phyloP scores from a whole-genome alignment of 2,888 invertebrate species.

The Habroteleia sp. region DNA sequence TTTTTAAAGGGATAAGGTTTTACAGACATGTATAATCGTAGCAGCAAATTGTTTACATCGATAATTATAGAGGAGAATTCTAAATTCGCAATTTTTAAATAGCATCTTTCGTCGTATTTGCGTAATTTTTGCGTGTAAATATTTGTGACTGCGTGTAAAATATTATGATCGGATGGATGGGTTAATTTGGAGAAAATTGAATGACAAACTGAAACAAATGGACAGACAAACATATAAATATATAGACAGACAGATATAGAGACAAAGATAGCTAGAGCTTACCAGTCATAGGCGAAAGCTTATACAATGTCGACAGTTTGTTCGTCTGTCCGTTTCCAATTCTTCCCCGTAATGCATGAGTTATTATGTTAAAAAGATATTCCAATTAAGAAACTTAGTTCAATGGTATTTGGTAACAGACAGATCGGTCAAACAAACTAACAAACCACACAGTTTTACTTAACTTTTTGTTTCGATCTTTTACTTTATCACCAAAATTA shows the following conservation, averaged over 20 bases:
- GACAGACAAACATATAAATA: slow-evolving; percentile 70
- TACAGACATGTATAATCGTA: not conserved
- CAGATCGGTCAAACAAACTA: slow-evolving; percentile 74
- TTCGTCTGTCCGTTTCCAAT: slow-evolving; percentile 73
- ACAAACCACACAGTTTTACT: slow-evolving; percentile 11
- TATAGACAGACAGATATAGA: slow-evolving; percentile 67
- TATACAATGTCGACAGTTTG: slow-evolving; percentile 71
- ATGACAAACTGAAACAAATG: slow-evolving; percentile 63
- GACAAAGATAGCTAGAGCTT: slow-evolving; percentile 77
- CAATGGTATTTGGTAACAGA: slow-evolving; percentile 72
- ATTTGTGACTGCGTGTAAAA: slow-evolving; percentile 20
- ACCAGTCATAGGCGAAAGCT: slow-evolving; percentile 70
- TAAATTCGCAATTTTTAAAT: not conserved
- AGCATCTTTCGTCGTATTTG: too few relatives aligned
- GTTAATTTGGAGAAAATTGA: slow-evolving; percentile 45
- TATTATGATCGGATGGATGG: slow-evolving; percentile 6
- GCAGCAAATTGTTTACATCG: not conserved
- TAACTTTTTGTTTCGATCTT: not conserved
- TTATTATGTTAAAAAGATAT: too few relatives aligned
- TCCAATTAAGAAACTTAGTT: too few relatives aligned
- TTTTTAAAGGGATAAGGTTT: not conserved
- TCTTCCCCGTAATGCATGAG: slow-evolving; percentile 9
- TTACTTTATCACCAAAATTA: too few relatives aligned
- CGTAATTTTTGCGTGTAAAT: not conserved
- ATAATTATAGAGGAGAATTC: not conserved